Evolutionary conservation across 1,140 invertebrate genomes (phyloP).

Genomic region (Drosophila sulfurigaster): DNA sequence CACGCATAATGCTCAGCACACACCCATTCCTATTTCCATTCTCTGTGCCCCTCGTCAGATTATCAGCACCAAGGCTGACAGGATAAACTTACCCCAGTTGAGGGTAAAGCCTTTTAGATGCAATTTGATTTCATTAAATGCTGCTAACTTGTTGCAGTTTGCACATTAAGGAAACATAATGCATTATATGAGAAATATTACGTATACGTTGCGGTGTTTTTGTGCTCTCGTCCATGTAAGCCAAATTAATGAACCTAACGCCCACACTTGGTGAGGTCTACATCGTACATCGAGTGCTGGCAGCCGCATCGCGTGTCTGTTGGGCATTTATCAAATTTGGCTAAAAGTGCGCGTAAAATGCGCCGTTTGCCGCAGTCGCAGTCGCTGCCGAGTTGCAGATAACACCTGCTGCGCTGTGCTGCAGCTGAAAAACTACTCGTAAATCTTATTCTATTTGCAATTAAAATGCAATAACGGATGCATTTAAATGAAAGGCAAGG

Average conservation of each 20-base stretch:
- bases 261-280: background rate
- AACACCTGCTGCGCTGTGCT: slow-evolving; percentile 48
- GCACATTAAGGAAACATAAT: slow-evolving; percentile 69
- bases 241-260: slow-evolving; percentile 58
- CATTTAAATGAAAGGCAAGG: slow-evolving; percentile 60
- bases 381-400: slow-evolving; percentile 44
- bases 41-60: background rate
- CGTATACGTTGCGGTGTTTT: slow-evolving; percentile 57
- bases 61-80: background rate
- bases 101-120: background rate
- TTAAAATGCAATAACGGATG: slow-evolving; percentile 81
- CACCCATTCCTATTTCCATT: slow-evolving; percentile 12
- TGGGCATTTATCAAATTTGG: slow-evolving; percentile 69
- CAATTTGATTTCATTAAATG: slow-evolving; percentile 54
- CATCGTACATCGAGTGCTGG: slow-evolving; percentile 2
- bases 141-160: slow-evolving; percentile 70
- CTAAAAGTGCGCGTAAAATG: slow-evolving; percentile 66
- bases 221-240: slow-evolving; percentile 16
- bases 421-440: slow-evolving; percentile 24
- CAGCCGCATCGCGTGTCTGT: slow-evolving; percentile 56
- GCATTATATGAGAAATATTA: slow-evolving; percentile 60
- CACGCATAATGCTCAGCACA: slow-evolving; percentile 53
- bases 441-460: slow-evolving; percentile 62
- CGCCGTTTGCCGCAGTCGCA: slow-evolving; percentile 26
- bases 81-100: background rate